Conservation (phyloP, 2,797 vertebrate genomes). For the Acestrorhynchus altus region DNA sequence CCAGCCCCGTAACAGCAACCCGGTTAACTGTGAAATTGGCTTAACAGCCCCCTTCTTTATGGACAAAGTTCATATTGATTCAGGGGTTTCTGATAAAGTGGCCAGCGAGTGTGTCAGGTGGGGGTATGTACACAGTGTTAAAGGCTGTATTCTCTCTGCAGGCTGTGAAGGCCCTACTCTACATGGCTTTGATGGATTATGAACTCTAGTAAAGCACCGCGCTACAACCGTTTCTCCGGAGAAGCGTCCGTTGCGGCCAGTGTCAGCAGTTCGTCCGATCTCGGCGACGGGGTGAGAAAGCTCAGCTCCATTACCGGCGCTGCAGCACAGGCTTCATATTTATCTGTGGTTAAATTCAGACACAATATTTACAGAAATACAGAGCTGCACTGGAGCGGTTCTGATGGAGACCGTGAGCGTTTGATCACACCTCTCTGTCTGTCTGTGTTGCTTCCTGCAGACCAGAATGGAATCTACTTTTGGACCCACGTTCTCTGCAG, state of each 20-base stretch:
- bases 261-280: conserved; percentile 73
- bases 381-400: no score
- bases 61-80: no score
- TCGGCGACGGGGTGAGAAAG: conserved; percentile 61
- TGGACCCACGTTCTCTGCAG: conserved; percentile 82
- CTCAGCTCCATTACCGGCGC: not conserved
- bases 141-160: conserved; percentile 39
- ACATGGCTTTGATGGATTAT: conserved; percentile 79
- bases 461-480: conserved; percentile 88
- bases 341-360: not conserved
- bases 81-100: no score
- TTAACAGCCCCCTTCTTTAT: no score
- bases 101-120: no score
- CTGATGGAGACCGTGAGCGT: no score
- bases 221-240: conserved; percentile 79
- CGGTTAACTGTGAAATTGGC: no score
- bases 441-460: conserved; percentile 59
- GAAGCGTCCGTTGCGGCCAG: conserved; percentile 71
- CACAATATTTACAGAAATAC: no score
- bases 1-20: no score
- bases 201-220: conserved; percentile 79
- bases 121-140: not conserved
- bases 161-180: conserved; percentile 72
- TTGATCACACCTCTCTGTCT: not conserved
- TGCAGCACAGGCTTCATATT: not conserved